Base-by-base conservation (phyloP, 2,113 vertebrate genomes). In the Lepidothrix coronata region DNA sequence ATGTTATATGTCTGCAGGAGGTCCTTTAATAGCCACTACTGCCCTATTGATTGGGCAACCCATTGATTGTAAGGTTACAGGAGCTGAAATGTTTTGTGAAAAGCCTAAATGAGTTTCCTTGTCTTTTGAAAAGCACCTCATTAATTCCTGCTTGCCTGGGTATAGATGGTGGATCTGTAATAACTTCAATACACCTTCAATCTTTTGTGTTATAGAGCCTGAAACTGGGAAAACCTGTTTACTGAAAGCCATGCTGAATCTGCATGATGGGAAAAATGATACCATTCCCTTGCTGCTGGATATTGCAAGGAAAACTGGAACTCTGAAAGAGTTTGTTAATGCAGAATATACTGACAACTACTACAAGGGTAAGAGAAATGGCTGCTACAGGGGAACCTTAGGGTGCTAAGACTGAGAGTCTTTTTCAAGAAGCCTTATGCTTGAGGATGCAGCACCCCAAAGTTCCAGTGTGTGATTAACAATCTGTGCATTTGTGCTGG, bases 201-300 rank as follows among this genome's bases (percentile, higher is more conserved):
- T 57, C 37, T 95, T 95, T 65, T 58, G 24, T 93, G 62, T 89
- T 93, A 28, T 65, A 99, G 99, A 99, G 96, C 98, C 98, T 22
- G 98, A 98, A 81, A 98, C 98, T 2, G 99, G 99, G 59, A 99
- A 99, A 97, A 99, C 98, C 0, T 98, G 98, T 62, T 96, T 99
- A 63, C 97, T 99, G 97, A 99, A 99, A 96, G 99, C 99, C 33
- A 98, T 99, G 97, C 97, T 99, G 92, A 99, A 99, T 92, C 95
- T 99, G 30, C 98, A 95, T 35, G 93, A 98, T 0, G 98, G 98
- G 37, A 98, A 98, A 95, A 99, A 99, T 5, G 97, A 98, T 31
- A 98, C 98, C 7, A 98, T 99, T 68, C 98, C 98, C 7, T 78
- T 98, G 62, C 97, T 99, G 35, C 96, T 99, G 57, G 98, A 98